Base-by-base conservation (phyloP, 53 echinoderm and acorn worm genomes). In the Echinarachnius parma region DNA sequence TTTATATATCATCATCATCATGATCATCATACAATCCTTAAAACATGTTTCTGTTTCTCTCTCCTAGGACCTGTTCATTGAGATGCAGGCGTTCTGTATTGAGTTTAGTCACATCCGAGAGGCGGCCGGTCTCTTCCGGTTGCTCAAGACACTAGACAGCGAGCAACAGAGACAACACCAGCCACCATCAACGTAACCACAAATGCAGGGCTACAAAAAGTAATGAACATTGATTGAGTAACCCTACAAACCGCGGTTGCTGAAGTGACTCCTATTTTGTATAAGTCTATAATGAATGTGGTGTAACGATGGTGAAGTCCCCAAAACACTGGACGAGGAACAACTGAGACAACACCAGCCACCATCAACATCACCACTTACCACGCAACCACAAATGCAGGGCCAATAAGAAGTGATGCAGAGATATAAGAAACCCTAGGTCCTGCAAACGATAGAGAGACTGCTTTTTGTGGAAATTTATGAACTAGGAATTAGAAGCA, bases 21-120 rank as follows among this genome's bases (percentile, higher is more conserved):
- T n/a, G n/a, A n/a, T n/a, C n/a, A n/a, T n/a, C n/a, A n/a, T n/a
- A n/a, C n/a, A n/a, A n/a, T n/a, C n/a, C n/a, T n/a, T n/a, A n/a
- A n/a, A n/a, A n/a, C n/a, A n/a, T n/a, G n/a, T n/a, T n/a, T n/a
- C 23, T 15, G 7, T 7, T 39, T 62, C 0, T 62, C 9, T 42
- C 14, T 35, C 4, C 15, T 61, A 93, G 95, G 95, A 94, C 35
- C 47, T 94, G 14, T 94, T 87, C 56, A 94, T 94, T 5, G 95
- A 94, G 87, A 89, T 94, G 89, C 95, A 90, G 45, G 94, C 95
- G 8, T 94, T 94, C 84, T 94, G 95, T 44, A 94, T 94, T 48
- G 95, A 90, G 75, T 94, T 94, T 54, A 94, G 95, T 48, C 95
- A 94, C 49, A 93, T 94, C 59, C 34, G 95, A 2, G 95, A 94